Evolutionary conservation across 2,113 vertebrate species (phyloP).

Genomic region (Xiphophorus maculatus): DNA sequence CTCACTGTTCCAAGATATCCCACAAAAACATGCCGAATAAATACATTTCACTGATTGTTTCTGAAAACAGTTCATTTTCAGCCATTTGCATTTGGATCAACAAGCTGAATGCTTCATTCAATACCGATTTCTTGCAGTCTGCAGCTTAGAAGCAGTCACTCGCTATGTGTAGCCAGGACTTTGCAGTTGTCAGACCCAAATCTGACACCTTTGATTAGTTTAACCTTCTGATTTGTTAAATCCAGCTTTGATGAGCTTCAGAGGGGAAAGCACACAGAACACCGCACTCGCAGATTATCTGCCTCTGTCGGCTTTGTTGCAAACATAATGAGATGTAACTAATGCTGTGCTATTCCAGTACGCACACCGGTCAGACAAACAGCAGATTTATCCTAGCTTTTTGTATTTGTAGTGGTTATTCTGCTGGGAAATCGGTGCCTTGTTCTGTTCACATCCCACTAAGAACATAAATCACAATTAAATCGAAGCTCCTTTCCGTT

Average conservation of each 20-base stretch:
- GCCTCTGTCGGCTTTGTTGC: not conserved
- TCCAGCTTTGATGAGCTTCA: conserved; percentile 14
- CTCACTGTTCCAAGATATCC: too few relatives aligned
- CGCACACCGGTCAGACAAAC: not conserved
- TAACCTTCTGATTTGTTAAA: conserved; percentile 42
- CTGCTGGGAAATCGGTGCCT: not conserved
- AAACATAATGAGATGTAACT: conserved; percentile 13
- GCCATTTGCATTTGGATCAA: conserved; percentile 13
- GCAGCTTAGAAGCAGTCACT: conserved; percentile 16
- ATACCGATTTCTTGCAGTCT: conserved; percentile 22
- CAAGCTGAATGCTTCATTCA: conserved; percentile 44
- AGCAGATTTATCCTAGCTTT: not conserved
- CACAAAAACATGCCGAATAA: too few relatives aligned
- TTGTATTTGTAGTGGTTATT: not conserved
- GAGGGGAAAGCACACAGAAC: not conserved
- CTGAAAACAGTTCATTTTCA: conserved; percentile 5
- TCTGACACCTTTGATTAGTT: conserved; percentile 52
- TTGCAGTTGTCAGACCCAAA: conserved; percentile 30
- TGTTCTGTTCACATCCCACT: not conserved
- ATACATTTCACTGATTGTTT: not conserved
- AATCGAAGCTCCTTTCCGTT: conserved; percentile 6
- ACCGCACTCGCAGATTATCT: not conserved
- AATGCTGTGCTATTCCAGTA: not conserved
- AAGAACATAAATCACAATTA: not conserved
- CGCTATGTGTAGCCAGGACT: conserved; percentile 16